phyloP scores from a whole-genome alignment of 2,113 vertebrate species.

The Caloenas nicobarica region DNA sequence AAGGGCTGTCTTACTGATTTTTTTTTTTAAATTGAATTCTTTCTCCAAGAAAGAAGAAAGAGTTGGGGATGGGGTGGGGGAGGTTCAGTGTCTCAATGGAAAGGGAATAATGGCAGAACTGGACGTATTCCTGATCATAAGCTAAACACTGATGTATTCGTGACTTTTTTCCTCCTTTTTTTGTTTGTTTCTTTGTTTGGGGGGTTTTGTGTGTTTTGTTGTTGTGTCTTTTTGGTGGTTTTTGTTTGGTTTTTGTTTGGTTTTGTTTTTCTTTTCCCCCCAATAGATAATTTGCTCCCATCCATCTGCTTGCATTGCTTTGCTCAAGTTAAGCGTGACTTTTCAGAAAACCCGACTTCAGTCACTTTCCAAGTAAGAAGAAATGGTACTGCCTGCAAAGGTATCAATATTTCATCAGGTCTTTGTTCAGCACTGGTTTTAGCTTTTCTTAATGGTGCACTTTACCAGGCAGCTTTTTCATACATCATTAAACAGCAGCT shows the following conservation, averaged over 20 bases:
- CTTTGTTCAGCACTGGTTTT: conserved; percentile 71
- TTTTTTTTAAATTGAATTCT: not conserved
- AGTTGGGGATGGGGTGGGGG: not conserved
- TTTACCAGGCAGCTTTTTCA: conserved; percentile 86
- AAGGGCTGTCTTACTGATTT: not conserved
- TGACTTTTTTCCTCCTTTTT: not conserved
- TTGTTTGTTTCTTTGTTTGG: no score
- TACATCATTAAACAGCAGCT: conserved; percentile 88
- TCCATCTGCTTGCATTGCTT: not conserved
- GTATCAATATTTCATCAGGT: conserved; percentile 77
- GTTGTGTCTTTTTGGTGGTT: no score
- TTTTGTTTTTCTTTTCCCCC: no score
- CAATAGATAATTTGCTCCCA: not conserved
- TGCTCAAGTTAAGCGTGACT: conserved; percentile 13
- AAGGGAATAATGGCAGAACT: conserved; percentile 5
- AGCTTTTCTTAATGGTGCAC: conserved; percentile 88
- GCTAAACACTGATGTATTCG: not conserved
- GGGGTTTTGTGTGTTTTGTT: no score
- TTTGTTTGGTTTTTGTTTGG: no score
- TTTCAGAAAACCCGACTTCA: conserved; percentile 10
- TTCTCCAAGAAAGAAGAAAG: not conserved
- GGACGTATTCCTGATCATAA: not conserved
- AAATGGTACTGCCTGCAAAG: conserved; percentile 61
- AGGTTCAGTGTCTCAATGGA: not conserved
- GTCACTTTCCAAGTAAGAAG: conserved; percentile 56